Conservation (phyloP, 2,888 invertebrate genomes). For the Lasioglossum villosulum region DNA sequence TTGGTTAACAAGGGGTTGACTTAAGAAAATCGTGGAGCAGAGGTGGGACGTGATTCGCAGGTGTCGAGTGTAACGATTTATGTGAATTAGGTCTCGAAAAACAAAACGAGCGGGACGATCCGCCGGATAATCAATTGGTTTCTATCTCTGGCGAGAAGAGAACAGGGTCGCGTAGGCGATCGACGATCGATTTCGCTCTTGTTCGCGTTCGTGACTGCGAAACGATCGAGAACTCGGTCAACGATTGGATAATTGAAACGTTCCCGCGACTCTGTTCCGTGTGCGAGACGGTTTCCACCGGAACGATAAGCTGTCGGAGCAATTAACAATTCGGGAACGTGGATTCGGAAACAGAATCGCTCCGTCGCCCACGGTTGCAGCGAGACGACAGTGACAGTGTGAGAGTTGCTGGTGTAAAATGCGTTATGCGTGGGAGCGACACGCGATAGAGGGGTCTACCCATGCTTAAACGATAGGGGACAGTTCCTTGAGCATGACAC, state of each 20-base stretch:
- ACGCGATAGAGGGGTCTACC: not conserved
- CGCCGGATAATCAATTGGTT: slow-evolving; percentile 3
- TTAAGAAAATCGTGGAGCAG: not conserved
- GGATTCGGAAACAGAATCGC: not conserved
- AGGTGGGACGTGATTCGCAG: not conserved
- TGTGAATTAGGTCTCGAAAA: not conserved
- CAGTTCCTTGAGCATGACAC: not conserved
- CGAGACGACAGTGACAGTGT: not conserved
- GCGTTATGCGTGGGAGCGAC: not conserved
- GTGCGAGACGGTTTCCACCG: not conserved
- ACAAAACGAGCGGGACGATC: slow-evolving; percentile 1
- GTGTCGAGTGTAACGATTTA: not conserved
- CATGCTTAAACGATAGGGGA: not conserved
- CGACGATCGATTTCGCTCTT: not conserved
- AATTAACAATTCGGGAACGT: not conserved
- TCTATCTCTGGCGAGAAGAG: not conserved
- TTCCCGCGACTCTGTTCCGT: not conserved
- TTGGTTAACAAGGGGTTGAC: not conserved
- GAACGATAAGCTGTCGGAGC: slow-evolving; percentile 1
- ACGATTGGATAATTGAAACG: slow-evolving; percentile 5
- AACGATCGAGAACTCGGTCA: slow-evolving; percentile 10
- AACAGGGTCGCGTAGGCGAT: not conserved
- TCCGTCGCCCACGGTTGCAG: not conserved
- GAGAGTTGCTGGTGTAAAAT: not conserved
- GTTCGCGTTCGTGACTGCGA: not conserved